These are phyloP conservation scores for Carassius carassius DNA, from an alignment of 2,113 vertebrate species.

Conservation along the genomic window DNA sequence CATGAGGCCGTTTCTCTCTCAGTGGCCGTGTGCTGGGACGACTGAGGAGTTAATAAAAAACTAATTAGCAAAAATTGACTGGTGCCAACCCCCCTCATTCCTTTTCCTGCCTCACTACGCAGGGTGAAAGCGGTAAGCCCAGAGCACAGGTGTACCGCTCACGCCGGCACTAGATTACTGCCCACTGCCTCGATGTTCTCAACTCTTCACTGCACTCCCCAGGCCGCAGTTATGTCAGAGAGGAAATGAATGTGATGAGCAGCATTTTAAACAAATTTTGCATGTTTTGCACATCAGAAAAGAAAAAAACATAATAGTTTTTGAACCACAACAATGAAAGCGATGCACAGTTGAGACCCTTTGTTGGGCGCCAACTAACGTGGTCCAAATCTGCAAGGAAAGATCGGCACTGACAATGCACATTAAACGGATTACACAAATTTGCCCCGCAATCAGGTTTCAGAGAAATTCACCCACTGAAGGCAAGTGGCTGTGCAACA, in stretches of 20 bases:
- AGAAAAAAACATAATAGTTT: background rate
- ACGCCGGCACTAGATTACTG: constrained; percentile 49
- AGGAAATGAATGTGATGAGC: constrained; percentile 15
- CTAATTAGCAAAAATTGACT: constrained; percentile 59
- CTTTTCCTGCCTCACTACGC: constrained; percentile 37
- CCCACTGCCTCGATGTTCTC: constrained; percentile 37
- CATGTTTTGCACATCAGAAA: background rate
- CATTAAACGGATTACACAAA: constrained; percentile 69
- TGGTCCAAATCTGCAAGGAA: constrained; percentile 60
- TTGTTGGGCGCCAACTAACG: constrained; percentile 47
- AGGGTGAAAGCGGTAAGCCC: constrained; percentile 34
- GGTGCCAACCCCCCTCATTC: constrained; percentile 42
- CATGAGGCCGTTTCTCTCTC: constrained; percentile 47
- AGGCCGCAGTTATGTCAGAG: background rate
- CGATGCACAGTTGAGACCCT: constrained; percentile 31
- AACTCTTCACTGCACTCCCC: background rate
- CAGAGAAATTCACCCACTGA: constrained; percentile 52
- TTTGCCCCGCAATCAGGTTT: constrained; percentile 61
- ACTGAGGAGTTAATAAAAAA: constrained; percentile 61
- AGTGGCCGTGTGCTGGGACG: constrained; percentile 40
- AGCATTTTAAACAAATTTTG: background rate
- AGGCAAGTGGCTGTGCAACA: constrained; percentile 37
- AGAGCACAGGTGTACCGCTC: constrained; percentile 47
- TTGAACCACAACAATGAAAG: background rate
- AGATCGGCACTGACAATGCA: constrained; percentile 62